These are phyloP conservation scores for Drepanosiphum platanoidis DNA, from an alignment of 2,888 invertebrate species.

Conservation along the genomic window DNA sequence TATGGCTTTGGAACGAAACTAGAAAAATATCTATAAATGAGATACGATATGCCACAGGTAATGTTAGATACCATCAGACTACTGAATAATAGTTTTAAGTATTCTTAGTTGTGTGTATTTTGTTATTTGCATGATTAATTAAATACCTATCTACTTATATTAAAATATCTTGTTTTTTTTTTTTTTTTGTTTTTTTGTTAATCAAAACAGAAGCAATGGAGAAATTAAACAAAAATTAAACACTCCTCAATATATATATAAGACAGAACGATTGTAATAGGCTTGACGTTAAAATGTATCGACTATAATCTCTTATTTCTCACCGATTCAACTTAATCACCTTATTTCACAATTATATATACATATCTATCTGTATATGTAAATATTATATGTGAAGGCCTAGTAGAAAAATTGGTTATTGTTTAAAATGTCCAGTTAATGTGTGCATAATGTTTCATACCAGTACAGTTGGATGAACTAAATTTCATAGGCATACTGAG, in stretches of 20 bases:
- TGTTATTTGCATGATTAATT: background rate
- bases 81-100: background rate
- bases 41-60: slow-evolving; percentile 36
- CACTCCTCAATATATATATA: background rate
- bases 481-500: background rate
- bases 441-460: background rate
- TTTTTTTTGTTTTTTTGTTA: slow-evolving; percentile 40
- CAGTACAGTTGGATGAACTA: background rate
- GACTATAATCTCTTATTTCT: background rate
- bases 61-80: background rate
- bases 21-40: slow-evolving; percentile 44
- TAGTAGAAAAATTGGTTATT: background rate
- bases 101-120: background rate
- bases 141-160: no score
- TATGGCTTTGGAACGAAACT: slow-evolving; percentile 72
- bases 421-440: no score
- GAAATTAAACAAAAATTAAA: slow-evolving; percentile 51
- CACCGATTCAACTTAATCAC: background rate
- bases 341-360: background rate
- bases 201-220: slow-evolving; percentile 36
- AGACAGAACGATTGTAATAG: background rate
- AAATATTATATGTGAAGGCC: background rate
- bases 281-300: background rate
- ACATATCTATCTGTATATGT: no score
- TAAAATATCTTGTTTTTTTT: background rate